Base-by-base conservation (phyloP, 2,113 vertebrate species). In the Cebidichthys violaceus region DNA sequence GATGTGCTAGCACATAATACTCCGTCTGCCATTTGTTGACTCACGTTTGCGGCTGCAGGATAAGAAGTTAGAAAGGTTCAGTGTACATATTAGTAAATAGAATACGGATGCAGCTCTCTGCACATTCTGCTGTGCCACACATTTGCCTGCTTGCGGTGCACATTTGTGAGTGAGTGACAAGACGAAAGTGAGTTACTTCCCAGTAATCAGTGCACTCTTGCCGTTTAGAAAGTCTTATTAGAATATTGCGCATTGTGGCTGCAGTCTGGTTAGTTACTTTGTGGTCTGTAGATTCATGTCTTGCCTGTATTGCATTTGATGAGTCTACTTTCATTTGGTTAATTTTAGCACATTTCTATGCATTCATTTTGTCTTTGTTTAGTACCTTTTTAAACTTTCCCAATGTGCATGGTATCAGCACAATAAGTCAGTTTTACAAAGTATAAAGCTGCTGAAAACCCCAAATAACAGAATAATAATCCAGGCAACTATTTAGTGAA, bases 11-110 rank as follows among this genome's bases (percentile, higher is more conserved):
- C 37, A 9, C 35, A 29, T 10, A 35, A 31, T 2, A 39, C 74
- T 29, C 47, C n/a, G 59, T 65, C 67, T 65, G 61, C 52, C 20
- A 41, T 78, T 50, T 61, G 52, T n/a, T 66, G 60, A 17, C 15
- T 67, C 22, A 68, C 4, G 35, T 69, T 35, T 57, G 4, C 27
- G 27, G 39, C 59, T 77, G 37, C 17, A 66, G 29, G 24, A 57
- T 15, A 27, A 54, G 11, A 35, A 29, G 33, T 29, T 18, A 22
- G 52, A 54, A 52, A 15, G 15, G 61, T 9, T 71, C 29, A 3
- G 27, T 8, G 59, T 60, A 18, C 8, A 31, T 20, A 20, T 17
- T 8, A 57, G 27, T 33, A 7, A 65, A 65, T 43, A n/a, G 13
- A 29, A 59, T 8, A 27, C 27, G 31, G 33, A 31, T 17, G 24